Evolutionary conservation across 2,113 vertebrate species (phyloP).

Genomic region (Columbina picui): DNA sequence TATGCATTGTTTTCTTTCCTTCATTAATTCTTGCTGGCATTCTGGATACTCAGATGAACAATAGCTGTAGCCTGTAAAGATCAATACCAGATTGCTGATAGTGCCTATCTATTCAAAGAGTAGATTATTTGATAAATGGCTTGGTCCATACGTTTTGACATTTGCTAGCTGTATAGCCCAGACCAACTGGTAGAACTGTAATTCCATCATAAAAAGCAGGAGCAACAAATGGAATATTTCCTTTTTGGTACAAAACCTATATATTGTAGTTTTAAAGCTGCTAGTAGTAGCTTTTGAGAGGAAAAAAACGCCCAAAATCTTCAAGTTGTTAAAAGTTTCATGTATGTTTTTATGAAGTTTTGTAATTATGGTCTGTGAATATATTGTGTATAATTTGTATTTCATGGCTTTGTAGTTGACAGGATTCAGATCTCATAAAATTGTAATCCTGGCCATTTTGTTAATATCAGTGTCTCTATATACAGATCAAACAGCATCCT

Average conservation of each 20-base stretch:
- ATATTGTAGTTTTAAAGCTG: background rate
- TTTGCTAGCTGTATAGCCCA: slow-evolving; percentile 81
- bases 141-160: slow-evolving; percentile 90
- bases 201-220: slow-evolving; percentile 59
- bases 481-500: background rate
- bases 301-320: background rate
- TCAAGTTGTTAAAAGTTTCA: background rate
- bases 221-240: slow-evolving; percentile 69
- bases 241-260: slow-evolving; percentile 28
- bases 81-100: slow-evolving; percentile 99
- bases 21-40: slow-evolving; percentile 96
- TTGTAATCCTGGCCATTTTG: background rate
- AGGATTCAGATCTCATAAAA: background rate
- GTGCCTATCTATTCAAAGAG: slow-evolving; percentile 93
- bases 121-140: slow-evolving; percentile 99
- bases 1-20: slow-evolving; percentile 96
- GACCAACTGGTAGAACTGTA: slow-evolving; percentile 70
- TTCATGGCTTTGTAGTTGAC: background rate
- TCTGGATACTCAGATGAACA: slow-evolving; percentile 92
- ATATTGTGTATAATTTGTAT: background rate
- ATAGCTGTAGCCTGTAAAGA: slow-evolving; percentile 89
- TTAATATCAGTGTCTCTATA: background rate
- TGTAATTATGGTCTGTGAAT: background rate
- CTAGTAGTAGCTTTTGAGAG: slow-evolving; percentile 23
- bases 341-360: background rate